Conservation (phyloP, 2,113 vertebrate species). For the Istiophorus platypterus region DNA sequence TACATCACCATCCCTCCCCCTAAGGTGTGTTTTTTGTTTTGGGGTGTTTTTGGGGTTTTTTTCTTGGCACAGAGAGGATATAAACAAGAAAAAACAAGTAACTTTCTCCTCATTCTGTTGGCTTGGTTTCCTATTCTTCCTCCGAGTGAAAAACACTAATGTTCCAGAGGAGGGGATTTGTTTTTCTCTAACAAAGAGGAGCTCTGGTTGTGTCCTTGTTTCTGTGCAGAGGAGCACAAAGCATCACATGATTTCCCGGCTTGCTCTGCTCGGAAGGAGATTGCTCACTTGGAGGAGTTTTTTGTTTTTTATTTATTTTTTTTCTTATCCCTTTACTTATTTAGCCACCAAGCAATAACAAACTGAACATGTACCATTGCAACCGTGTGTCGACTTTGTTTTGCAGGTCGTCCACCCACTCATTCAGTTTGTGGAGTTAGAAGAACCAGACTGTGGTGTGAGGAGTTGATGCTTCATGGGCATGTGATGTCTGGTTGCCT, state of each 20-base stretch:
- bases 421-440: constrained; percentile 4
- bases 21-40: too few relatives aligned
- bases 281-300: constrained; percentile 14
- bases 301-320: too few relatives aligned
- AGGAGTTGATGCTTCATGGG: constrained; percentile 1
- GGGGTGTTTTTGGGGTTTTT: too few relatives aligned
- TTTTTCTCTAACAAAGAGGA: constrained; percentile 31
- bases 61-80: neutral
- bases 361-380: constrained; percentile 37
- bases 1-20: neutral
- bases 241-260: constrained; percentile 56
- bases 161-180: constrained; percentile 20
- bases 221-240: constrained; percentile 24
- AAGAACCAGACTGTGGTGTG: constrained; percentile 25
- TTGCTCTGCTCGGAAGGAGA: neutral
- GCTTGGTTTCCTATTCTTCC: constrained; percentile 17
- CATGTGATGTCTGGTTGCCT: neutral
- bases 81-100: constrained; percentile 29
- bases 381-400: constrained; percentile 18
- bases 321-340: too few relatives aligned
- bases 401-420: constrained; percentile 26
- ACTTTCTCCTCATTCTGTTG: neutral
- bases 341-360: constrained; percentile 24
- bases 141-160: neutral
- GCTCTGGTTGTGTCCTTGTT: constrained; percentile 24